These are phyloP conservation scores for Acanthosepion esculentum DNA, from an alignment of 2,888 invertebrate genomes.

Conservation along the genomic window DNA sequence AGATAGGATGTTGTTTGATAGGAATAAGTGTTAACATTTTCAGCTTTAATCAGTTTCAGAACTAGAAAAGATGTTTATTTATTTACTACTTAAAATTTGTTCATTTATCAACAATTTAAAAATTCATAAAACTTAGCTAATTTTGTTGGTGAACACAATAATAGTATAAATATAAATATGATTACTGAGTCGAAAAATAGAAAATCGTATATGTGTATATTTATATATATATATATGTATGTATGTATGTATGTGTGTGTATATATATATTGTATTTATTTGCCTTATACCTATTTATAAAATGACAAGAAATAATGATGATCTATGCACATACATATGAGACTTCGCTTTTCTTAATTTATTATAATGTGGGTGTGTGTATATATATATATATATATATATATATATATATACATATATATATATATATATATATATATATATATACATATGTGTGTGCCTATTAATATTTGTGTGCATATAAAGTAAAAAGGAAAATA, in stretches of 20 bases:
- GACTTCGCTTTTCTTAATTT: neutral
- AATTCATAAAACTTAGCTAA: neutral
- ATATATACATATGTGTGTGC: too few relatives aligned
- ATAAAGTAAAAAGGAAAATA: neutral
- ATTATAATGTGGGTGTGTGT: neutral
- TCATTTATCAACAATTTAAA: neutral
- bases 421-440: neutral
- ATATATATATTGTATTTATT: neutral
- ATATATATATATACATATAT: neutral
- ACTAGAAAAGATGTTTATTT: too few relatives aligned
- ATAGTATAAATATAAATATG: neutral
- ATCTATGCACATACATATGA: neutral
- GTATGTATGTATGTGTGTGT: neutral
- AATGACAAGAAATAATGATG: neutral
- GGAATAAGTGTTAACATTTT: neutral
- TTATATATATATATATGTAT: slow-evolving; percentile 2
- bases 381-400: neutral
- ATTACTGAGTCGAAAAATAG: neutral
- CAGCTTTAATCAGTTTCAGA: neutral
- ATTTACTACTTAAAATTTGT: neutral
- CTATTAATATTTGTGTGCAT: neutral
- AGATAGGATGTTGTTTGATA: neutral
- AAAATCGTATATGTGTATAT: neutral
- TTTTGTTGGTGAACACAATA: neutral
- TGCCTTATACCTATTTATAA: neutral